Base-by-base conservation (phyloP, 2,888 invertebrate genomes). In the Lycocerus yunnanus region DNA sequence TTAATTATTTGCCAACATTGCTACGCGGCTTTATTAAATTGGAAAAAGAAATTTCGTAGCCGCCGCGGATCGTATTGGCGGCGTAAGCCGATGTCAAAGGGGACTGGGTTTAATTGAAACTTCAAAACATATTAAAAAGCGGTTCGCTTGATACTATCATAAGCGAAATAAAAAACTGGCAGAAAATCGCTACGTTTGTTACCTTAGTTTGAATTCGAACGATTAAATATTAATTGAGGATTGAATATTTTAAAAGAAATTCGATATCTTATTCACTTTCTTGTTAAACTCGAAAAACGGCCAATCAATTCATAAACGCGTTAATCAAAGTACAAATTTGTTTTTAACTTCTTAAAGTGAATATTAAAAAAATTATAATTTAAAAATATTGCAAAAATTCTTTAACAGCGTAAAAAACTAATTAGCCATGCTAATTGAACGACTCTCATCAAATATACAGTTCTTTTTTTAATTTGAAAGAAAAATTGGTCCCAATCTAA, bases 401-500 rank as follows among this genome's bases (percentile, higher is more conserved):
- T 73, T 75, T 78, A 69, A 74, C 76, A 72, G 74, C 74, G 77
- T 69, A 75, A 69, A 71, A 73, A 80, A 77, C 79, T 81, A 82
- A 82, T 82, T 81, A 81, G 79, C 79, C 80, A 76, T 79, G 79
- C 81, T 78, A 84, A 85, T 84, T 84, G 84, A 84, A 83, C 82
- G 83, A 81, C 79, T 79, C 82, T 84, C 84, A 84, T 85, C 84
- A 83, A 84, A 83, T 84, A 85, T 84, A 82, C 81, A 84, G 83
- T 83, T 84, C 84, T 84, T 82, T 84, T 84, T 83, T 84, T 77
- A 85, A 84, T 85, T 83, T 80, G 79, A 81, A 83, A 83, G 84
- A 85, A 84, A 85, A 85, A 85, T 85, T 84, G 84, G 85, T 83
- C 84, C 84, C 84, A 83, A 85, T 84, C 84, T 84, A 84, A 85